Evolutionary conservation across 2,888 invertebrate genomes (phyloP).

Genomic region (Rosalia funebris): DNA sequence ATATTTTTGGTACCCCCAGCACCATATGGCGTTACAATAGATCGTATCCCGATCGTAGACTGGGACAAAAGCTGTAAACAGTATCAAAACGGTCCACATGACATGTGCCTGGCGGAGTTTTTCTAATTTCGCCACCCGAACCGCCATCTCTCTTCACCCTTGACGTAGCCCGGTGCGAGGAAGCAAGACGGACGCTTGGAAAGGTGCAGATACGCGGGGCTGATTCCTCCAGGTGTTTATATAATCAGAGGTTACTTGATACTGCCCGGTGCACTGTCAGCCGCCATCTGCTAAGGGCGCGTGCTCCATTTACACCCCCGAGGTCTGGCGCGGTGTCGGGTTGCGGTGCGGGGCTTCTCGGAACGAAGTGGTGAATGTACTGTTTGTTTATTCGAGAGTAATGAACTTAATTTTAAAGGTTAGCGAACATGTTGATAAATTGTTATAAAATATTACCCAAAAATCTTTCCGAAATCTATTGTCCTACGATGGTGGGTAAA

Average conservation of each 20-base stretch:
- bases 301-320: slow-evolving; percentile 38
- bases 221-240: slow-evolving; percentile 45
- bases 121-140: slow-evolving; percentile 27
- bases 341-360: slow-evolving; percentile 4
- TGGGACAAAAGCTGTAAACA: slow-evolving; percentile 41
- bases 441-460: too few species aligned
- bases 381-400: too few species aligned
- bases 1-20: slow-evolving; percentile 15
- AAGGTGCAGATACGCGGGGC: slow-evolving; percentile 32
- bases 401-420: too few species aligned
- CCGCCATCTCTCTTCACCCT: slow-evolving; percentile 9
- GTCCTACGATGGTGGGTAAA: too few species aligned
- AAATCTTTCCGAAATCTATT: too few species aligned
- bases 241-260: slow-evolving; percentile 43
- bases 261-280: slow-evolving; percentile 40
- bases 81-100: slow-evolving; percentile 38
- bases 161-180: slow-evolving; percentile 26
- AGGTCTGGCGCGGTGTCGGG: slow-evolving; percentile 12
- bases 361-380: too few species aligned
- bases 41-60: slow-evolving; percentile 5
- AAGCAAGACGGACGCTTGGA: too few species aligned
- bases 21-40: slow-evolving; percentile 6
- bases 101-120: slow-evolving; percentile 39
- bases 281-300: slow-evolving; percentile 41
- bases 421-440: too few species aligned